Base-by-base conservation (phyloP, 1,140 invertebrate species). In the Scaptomyza hsui region DNA sequence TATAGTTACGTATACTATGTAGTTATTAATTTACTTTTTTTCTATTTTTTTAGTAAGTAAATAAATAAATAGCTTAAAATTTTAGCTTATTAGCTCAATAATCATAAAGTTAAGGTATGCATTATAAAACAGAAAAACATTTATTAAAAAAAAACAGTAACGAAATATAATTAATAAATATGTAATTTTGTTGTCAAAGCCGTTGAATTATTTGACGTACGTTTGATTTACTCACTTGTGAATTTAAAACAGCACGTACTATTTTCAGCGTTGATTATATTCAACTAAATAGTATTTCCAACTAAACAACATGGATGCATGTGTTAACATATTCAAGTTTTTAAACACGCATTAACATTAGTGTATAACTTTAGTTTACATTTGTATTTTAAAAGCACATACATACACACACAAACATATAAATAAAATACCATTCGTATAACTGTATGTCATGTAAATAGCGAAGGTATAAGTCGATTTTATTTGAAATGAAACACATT, bases 401-500 rank as follows among this genome's bases (percentile, higher is more conserved):
- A 52, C 10, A 35, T 18, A 15, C 13, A 39, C 3, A 37, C 16
- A 24, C 9, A 29, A 1, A 4, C 4, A 21, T 21, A 2, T 21
- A 29, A 29, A 1, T n/a, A n/a, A 29, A 29, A 29, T 5, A 29
- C 26, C 6, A 29, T 29, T 6, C n/a, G 48, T n/a, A 9, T 1
- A 19, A 9, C 9, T n/a, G n/a, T 19, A 19, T 9, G 18, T 15
- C 21, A 47, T 32, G 48, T 32, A 15, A 18, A 10, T 32, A 51
- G 26, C 52, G 44, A 39, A 56, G 21, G 62, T 47, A 45, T 49
- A 18, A 51, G 19, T 51, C 32, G 49, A 21, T 18, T 53, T 45
- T 45, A 53, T 24, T 57, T 65, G 21, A 65, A 56, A 49, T 37
- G 12, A 65, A 65, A 48, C 44, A 61, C 32, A 61, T 61, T 61